Conservation (phyloP, 2,888 invertebrate genomes). For the Lithophane leautieri region DNA sequence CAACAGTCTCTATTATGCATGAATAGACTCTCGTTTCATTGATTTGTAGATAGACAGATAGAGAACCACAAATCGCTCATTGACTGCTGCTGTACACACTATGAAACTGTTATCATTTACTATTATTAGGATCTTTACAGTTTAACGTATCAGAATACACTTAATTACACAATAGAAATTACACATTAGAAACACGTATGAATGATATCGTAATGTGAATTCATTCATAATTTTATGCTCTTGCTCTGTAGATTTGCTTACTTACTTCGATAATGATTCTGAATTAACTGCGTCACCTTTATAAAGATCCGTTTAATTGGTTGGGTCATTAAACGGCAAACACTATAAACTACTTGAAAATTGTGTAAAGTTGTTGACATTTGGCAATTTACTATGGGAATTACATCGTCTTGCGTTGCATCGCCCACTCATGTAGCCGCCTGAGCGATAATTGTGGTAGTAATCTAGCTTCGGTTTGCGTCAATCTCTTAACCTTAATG, state of each 20-base stretch:
- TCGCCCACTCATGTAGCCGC: conserved; percentile 35
- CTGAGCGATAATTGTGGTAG: conserved; percentile 34
- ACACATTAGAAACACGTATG: conserved; percentile 14
- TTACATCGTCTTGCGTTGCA: conserved; percentile 34
- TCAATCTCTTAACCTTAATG: conserved; percentile 47
- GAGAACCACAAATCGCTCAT: conserved; percentile 47
- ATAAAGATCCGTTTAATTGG: conserved; percentile 10
- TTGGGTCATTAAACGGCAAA: conserved; percentile 14
- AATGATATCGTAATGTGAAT: conserved; percentile 29
- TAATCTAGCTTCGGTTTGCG: conserved; percentile 46
- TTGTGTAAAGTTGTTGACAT: conserved; percentile 54
- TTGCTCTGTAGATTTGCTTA: neutral
- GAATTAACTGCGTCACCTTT: conserved; percentile 2
- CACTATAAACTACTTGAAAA: conserved; percentile 40
- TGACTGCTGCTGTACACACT: conserved; percentile 39
- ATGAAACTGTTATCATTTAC: conserved; percentile 55
- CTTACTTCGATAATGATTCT: conserved; percentile 2
- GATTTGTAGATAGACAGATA: conserved; percentile 52
- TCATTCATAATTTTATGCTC: conserved; percentile 39
- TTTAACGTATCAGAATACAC: conserved; percentile 36
- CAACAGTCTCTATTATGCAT: conserved; percentile 31
- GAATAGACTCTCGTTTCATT: conserved; percentile 39
- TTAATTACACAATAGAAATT: conserved; percentile 33
- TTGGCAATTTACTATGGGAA: conserved; percentile 45
- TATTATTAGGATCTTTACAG: conserved; percentile 54